Evolutionary conservation across 2,888 invertebrate genomes (phyloP), one percentile per base, ranked within the genome.

Genomic region (Lordiphosa fenestrarum): DNA sequence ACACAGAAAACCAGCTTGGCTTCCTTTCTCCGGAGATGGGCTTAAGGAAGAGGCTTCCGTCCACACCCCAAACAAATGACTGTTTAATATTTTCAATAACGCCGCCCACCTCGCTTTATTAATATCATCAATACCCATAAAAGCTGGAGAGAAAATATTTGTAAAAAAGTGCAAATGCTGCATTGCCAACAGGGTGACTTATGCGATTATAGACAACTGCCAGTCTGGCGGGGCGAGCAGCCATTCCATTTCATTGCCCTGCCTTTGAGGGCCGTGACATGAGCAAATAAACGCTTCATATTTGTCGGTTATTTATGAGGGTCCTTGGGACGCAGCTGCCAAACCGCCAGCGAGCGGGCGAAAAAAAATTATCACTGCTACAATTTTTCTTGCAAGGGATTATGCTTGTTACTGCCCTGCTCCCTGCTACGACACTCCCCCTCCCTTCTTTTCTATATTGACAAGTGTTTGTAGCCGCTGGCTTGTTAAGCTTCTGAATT

Each of bases 131-230:
- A 70, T 62, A 56, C 39, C 61, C 57, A 52, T 39, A 52, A 54
- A 48, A 51, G 36, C 39, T 12, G n/a, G 52, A 49, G 12, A 47
- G 44, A 23, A 41, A 66, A 46, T 40, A 56, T 40, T 40, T 47
- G 50, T 38, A 64, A 82, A 76, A 30, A 73, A 72, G 73, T 84
- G 71, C 73, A 74, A 76, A 78, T 78, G 83, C 84, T 75, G 78
- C 69, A 61, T 63, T 73, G 76, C 68, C 73, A 85, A 83, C 83
- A 78, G 87, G 86, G 87, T 86, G 86, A 86, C 86, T 86, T 86
- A 85, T 83, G 83, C 77, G 86, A 86, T 86, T 86, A 87, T 71
- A 81, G 84, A 82, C 86, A 86, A 86, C 87, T 86, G 87, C 74
- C 57, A 33, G 46, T 41, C 47, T 30, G 47, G 33, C 54, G 35